Percentiles rank a stretch among this genome's conserved stretches.
These are phyloP conservation scores for Lissocephala sabroskyi DNA, from an alignment of 2,888 invertebrate genomes.

Conservation along the genomic window DNA sequence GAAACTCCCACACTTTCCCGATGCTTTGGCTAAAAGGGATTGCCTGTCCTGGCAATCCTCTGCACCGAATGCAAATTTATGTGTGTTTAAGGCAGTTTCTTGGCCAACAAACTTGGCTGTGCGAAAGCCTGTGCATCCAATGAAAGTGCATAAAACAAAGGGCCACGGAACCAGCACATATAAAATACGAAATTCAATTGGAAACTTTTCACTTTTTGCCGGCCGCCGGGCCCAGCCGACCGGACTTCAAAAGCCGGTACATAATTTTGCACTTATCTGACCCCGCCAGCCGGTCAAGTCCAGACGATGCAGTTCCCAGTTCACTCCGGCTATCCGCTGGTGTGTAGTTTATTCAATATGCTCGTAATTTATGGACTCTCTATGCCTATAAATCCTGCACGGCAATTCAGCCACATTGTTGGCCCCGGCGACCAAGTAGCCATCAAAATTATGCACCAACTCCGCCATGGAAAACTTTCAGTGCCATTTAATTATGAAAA, in stretches of 20 bases:
- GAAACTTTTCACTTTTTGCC: slow-evolving; percentile 36
- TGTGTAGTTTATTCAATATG: no score
- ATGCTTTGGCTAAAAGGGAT: no score
- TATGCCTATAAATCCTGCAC: no score
- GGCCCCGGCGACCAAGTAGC: neutral
- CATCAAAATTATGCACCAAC: slow-evolving; percentile 8
- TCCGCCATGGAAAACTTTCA: slow-evolving; percentile 22
- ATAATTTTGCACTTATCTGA: slow-evolving; percentile 58
- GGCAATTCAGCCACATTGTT: no score
- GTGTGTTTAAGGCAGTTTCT: no score
- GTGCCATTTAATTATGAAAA: slow-evolving; percentile 54
- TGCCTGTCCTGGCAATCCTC: no score
- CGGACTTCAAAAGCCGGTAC: slow-evolving; percentile 18
- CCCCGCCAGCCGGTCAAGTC: slow-evolving; percentile 21
- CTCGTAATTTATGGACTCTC: no score
- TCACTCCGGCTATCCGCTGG: no score
- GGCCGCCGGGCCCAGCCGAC: slow-evolving; percentile 4
- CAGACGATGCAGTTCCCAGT: slow-evolving; percentile 3
- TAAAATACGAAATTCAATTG: slow-evolving; percentile 46
- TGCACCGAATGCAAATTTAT: slow-evolving; percentile 30
- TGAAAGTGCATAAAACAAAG: slow-evolving; percentile 28
- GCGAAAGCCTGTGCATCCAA: neutral
- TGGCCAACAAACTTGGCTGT: slow-evolving; percentile 4
- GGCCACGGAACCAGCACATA: slow-evolving; percentile 27
- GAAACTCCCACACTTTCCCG: neutral